Conservation (phyloP, 2,797 vertebrate genomes). For the Dallia pectoralis region DNA sequence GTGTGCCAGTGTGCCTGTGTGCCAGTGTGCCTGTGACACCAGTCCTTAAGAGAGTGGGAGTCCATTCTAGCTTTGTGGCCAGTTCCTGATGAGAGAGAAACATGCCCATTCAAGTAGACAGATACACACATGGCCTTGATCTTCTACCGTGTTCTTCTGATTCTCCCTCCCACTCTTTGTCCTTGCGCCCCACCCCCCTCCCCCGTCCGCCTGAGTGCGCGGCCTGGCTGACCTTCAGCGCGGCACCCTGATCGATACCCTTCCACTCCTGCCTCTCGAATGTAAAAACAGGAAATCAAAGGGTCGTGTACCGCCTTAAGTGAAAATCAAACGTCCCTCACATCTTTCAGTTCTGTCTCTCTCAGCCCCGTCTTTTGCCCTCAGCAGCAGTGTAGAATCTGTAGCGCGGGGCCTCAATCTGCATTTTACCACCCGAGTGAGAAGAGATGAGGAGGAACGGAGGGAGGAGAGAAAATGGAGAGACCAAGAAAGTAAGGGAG, state of each 20-base stretch:
- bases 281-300: conserved; percentile 93
- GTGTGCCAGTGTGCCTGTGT: no score
- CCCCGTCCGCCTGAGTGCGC: conserved; percentile 43
- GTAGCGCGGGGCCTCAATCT: neutral
- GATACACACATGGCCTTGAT: conserved; percentile 22
- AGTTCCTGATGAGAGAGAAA: neutral
- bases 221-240: conserved; percentile 86
- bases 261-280: conserved; percentile 82
- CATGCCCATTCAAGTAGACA: conserved; percentile 36
- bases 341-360: conserved; percentile 66
- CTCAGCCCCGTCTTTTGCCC: no score
- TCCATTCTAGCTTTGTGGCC: no score
- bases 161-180: conserved; percentile 55
- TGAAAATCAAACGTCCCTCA: conserved; percentile 96
- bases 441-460: conserved; percentile 39
- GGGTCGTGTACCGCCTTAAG: conserved; percentile 91
- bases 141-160: conserved; percentile 36
- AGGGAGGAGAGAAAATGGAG: conserved; percentile 70
- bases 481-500: no score
- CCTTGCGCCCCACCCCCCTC: conserved; percentile 53
- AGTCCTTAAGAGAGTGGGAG: neutral
- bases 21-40: no score
- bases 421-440: neutral
- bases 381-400: conserved; percentile 69
- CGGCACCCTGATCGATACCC: conserved; percentile 84